Evolutionary conservation across 2,113 vertebrate genomes (phyloP).

Genomic region (Saiga tatarica): DNA sequence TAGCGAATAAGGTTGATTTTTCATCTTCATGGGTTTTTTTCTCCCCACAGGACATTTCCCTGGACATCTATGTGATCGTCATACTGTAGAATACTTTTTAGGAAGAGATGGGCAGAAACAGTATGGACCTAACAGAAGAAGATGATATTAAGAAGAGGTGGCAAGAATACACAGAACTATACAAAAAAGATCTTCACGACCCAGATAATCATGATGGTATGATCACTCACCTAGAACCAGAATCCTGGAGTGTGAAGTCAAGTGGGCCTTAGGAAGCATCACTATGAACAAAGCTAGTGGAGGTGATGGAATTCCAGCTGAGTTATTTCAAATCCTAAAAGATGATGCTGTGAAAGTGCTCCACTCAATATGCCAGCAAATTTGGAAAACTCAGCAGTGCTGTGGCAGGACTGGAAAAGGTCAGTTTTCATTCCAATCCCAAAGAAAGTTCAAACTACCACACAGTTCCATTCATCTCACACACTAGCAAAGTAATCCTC

Average conservation of each 20-base stretch:
- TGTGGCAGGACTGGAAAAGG: not conserved
- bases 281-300: not conserved
- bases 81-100: not conserved
- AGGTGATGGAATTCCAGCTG: not conserved
- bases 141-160: not conserved
- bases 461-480: not conserved
- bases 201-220: not conserved
- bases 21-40: not conserved
- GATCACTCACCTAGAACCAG: not conserved
- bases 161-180: not conserved
- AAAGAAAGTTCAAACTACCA: not conserved
- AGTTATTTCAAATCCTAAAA: not conserved
- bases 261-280: not conserved
- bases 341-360: not conserved
- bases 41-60: not conserved
- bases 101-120: not conserved
- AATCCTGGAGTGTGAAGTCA: not conserved
- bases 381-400: not conserved
- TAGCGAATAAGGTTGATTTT: not conserved
- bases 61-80: not conserved
- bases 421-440: not conserved
- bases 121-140: not conserved
- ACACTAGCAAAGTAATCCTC: not conserved
- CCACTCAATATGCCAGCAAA: not conserved
- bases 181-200: not conserved